Conservation (phyloP, 2,888 invertebrate genomes). For the Tenodera sinensis region DNA sequence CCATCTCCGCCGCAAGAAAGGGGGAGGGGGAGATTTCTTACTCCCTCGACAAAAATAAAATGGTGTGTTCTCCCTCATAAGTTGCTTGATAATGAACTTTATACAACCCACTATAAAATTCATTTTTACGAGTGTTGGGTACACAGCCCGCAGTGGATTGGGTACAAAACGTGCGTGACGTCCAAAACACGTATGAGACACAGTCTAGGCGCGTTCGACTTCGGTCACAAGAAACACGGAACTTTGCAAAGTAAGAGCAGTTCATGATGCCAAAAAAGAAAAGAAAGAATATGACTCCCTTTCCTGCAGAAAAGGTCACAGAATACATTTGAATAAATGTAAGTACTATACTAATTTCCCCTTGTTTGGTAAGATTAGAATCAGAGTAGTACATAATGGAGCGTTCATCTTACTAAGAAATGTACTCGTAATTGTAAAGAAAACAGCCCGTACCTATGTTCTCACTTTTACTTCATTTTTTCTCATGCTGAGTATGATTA, state of each 20-base stretch:
- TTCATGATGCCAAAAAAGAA: no score
- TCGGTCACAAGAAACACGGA: neutral
- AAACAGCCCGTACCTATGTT: no score
- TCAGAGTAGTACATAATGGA: no score
- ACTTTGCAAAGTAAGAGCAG: neutral
- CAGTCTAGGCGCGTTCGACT: neutral
- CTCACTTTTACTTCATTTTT: no score
- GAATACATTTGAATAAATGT: no score
- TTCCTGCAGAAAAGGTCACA: no score
- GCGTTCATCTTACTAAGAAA: no score
- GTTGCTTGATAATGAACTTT: neutral
- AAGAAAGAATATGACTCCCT: no score
- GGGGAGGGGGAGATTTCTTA: neutral
- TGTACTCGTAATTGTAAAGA: no score
- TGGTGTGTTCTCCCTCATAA: neutral
- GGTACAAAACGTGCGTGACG: neutral
- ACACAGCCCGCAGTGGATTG: neutral
- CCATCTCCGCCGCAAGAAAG: neutral
- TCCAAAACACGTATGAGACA: neutral
- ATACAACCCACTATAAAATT: neutral
- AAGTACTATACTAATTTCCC: no score
- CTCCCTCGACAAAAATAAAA: neutral
- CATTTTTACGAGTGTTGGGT: neutral
- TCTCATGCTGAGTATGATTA: no score
- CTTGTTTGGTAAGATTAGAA: no score